phyloP scores from a whole-genome alignment of 2,113 vertebrate genomes.

The Sphyrna mokarran region DNA sequence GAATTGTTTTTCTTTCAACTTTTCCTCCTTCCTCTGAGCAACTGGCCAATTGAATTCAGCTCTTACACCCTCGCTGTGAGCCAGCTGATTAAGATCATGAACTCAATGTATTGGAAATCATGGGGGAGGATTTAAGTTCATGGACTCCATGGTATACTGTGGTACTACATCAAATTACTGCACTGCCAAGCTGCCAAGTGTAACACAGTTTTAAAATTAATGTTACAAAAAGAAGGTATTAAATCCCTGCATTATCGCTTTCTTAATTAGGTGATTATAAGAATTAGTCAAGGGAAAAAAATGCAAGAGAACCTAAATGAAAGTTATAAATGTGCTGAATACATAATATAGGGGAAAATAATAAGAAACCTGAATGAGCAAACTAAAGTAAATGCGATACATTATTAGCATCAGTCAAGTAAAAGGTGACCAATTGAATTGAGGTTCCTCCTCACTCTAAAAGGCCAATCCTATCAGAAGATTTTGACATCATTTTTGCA shows the following conservation, averaged over 20 bases:
- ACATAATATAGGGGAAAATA: not conserved
- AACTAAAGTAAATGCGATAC: slow-evolving; percentile 7
- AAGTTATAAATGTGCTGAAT: not conserved
- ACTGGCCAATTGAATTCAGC: not conserved
- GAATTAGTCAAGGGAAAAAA: slow-evolving; percentile 27
- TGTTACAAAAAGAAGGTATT: not conserved
- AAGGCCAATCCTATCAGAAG: not conserved
- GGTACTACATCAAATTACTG: slow-evolving; percentile 12
- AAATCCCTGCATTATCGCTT: not conserved
- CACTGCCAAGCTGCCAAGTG: not conserved
- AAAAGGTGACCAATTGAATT: not conserved
- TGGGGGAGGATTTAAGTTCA: not conserved
- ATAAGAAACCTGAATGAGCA: not conserved
- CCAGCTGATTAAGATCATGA: slow-evolving; percentile 1
- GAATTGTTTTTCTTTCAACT: not conserved
- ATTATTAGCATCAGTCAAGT: not conserved
- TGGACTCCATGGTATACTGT: not conserved
- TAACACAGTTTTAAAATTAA: slow-evolving; percentile 20
- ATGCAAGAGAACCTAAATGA: not conserved
- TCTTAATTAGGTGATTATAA: slow-evolving; percentile 22
- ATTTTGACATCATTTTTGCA: too few species aligned
- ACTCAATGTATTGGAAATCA: not conserved
- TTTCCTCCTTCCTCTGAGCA: not conserved
- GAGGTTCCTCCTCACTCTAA: not conserved
- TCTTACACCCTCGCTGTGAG: not conserved